Conservation (phyloP, 2,113 vertebrate species). For the Poicephalus gulielmi region DNA sequence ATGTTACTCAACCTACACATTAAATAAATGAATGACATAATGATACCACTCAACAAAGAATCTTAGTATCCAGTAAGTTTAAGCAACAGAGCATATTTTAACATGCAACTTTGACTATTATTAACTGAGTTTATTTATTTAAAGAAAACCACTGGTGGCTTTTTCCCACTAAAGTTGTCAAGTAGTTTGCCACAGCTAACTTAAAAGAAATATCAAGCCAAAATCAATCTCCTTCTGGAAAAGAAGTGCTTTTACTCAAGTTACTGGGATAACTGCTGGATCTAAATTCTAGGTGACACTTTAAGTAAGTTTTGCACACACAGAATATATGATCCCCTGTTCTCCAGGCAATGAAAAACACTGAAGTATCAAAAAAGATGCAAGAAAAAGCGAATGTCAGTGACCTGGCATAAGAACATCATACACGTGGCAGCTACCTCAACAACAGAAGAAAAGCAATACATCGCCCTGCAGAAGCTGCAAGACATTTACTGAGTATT, state of each 20-base stretch:
- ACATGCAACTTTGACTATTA: background rate
- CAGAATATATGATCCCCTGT: background rate
- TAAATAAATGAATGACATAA: background rate
- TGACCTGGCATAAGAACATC: background rate
- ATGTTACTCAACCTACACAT: background rate
- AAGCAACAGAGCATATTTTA: background rate
- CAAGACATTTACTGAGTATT: background rate
- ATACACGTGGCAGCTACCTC: background rate
- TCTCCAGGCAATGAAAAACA: background rate
- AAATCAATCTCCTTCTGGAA: background rate
- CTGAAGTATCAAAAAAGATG: background rate
- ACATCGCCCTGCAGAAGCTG: background rate
- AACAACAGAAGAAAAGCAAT: background rate
- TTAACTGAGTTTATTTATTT: background rate
- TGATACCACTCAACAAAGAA: background rate
- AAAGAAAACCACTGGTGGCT: background rate
- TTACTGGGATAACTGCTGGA: background rate
- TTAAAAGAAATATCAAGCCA: background rate
- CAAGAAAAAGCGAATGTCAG: background rate
- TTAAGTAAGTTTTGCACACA: background rate
- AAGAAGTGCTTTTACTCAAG: background rate
- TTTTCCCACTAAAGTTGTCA: background rate
- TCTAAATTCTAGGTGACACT: background rate
- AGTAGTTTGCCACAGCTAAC: background rate
- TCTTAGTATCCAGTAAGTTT: background rate